These are phyloP conservation scores for Lagorchestes hirsutus DNA, from an alignment of 2,797 vertebrate species.

Conservation along the genomic window DNA sequence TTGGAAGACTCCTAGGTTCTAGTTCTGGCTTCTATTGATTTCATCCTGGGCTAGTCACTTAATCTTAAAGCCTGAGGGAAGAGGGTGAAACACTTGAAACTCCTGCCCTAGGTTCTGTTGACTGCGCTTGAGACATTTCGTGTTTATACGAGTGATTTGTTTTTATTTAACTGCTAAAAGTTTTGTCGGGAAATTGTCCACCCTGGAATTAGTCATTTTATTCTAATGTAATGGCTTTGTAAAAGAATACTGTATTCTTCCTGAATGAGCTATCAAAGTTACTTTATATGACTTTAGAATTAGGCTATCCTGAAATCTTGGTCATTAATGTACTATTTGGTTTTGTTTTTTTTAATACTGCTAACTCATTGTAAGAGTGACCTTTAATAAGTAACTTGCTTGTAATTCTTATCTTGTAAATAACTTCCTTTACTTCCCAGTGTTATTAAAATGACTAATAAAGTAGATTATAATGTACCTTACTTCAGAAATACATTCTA, in stretches of 20 bases:
- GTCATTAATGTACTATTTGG: not conserved
- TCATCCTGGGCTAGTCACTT: not conserved
- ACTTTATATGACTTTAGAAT: constrained; percentile 27
- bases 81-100: not conserved
- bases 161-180: constrained; percentile 42
- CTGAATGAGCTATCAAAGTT: constrained; percentile 42
- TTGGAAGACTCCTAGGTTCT: not conserved
- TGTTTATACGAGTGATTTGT: constrained; percentile 45
- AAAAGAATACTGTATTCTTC: constrained; percentile 24
- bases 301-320: constrained; percentile 3
- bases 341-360: constrained; percentile 39
- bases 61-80: not conserved
- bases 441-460: not conserved
- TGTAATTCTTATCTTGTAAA: not conserved
- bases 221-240: not conserved
- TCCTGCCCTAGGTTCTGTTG: not conserved
- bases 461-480: not conserved
- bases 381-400: constrained; percentile 37
- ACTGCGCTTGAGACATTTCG: constrained; percentile 17
- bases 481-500: not conserved
- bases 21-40: not conserved
- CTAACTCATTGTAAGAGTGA: constrained; percentile 28
- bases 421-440: not conserved
- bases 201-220: constrained; percentile 23
- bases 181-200: constrained; percentile 3